These are phyloP conservation scores for Saguinus midas DNA, from an alignment of 2,113 vertebrate species.

Conservation along the genomic window DNA sequence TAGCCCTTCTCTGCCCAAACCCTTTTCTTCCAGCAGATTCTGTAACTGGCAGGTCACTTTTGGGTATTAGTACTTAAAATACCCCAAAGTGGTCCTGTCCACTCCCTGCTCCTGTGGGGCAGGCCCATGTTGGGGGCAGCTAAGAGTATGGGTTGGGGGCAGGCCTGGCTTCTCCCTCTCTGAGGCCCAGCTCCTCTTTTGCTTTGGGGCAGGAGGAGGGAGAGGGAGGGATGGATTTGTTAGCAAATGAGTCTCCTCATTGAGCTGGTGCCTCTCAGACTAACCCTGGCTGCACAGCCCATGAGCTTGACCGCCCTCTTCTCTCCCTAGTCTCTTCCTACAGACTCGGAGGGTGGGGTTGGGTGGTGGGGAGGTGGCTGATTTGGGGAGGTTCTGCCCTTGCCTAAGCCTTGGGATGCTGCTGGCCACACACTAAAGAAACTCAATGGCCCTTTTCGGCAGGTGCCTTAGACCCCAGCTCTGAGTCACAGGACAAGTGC, in stretches of 20 bases:
- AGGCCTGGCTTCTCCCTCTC: background rate
- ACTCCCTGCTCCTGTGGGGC: background rate
- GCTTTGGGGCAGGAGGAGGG: background rate
- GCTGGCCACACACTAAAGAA: background rate
- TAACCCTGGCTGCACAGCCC: background rate
- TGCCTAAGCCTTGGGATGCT: background rate
- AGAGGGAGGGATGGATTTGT: background rate
- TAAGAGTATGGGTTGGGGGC: background rate
- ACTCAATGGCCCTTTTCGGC: background rate
- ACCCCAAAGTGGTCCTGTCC: background rate
- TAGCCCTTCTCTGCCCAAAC: accelerated
- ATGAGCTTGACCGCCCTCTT: background rate
- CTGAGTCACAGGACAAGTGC: background rate
- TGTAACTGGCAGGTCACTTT: background rate
- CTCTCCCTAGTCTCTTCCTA: too few species aligned
- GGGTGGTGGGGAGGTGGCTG: too few species aligned
- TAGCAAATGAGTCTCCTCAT: background rate
- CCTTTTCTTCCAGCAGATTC: background rate
- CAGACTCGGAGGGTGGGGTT: too few species aligned
- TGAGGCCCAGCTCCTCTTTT: background rate
- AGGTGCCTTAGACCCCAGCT: background rate
- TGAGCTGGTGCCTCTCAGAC: background rate
- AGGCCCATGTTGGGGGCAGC: background rate
- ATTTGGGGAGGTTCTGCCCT: background rate
- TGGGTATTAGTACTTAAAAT: accelerated